phyloP scores from a whole-genome alignment of 2,797 vertebrate species.

The Lepidocolaptes lacrymiger region DNA sequence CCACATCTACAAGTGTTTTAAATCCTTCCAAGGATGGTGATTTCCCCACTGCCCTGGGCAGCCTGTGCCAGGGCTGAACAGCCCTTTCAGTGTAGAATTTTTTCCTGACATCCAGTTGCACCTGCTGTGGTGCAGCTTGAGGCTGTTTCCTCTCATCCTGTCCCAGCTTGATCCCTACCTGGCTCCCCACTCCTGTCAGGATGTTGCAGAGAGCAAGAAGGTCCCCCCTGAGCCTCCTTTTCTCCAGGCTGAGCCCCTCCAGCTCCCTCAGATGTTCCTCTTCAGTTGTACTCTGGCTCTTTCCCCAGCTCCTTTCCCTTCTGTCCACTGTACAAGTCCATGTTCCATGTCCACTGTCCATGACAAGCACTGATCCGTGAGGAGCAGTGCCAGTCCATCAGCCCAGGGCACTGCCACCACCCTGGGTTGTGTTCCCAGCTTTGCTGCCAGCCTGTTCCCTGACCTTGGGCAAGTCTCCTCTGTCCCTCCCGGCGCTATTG shows the following conservation, averaged over 20 bases:
- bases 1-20: not conserved
- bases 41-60: not conserved
- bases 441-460: not conserved
- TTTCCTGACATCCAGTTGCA: not conserved
- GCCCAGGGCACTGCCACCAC: not conserved
- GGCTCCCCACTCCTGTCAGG: not conserved
- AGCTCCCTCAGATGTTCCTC: not conserved
- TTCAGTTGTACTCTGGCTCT: not conserved
- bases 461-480: conserved; percentile 38
- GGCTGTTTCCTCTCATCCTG: not conserved
- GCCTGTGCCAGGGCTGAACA: not conserved
- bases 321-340: not conserved
- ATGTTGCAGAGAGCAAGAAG: not conserved
- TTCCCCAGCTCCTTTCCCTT: not conserved
- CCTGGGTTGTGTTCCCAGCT: not conserved
- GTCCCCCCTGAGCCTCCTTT: not conserved
- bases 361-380: not conserved
- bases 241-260: not conserved
- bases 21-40: not conserved
- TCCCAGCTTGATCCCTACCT: not conserved
- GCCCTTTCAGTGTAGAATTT: not conserved
- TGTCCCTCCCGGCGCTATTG: not conserved
- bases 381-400: not conserved
- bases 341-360: rapidly evolving
- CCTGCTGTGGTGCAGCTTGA: not conserved